Conservation (phyloP, 2,113 vertebrate genomes). For the Pelmatolapia mariae region DNA sequence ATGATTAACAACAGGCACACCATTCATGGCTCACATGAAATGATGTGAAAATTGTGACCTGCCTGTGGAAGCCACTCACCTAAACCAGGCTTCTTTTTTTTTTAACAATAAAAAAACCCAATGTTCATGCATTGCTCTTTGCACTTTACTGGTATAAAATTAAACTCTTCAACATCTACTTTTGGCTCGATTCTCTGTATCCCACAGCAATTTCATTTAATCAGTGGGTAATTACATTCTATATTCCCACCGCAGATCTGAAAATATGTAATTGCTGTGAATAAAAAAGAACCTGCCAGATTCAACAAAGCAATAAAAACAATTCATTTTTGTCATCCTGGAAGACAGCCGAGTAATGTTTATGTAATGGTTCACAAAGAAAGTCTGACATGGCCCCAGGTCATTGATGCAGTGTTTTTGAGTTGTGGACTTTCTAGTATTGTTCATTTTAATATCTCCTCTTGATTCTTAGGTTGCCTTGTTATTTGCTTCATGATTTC, state of each 20-base stretch:
- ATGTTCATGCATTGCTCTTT: background rate
- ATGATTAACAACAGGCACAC: background rate
- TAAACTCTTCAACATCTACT: background rate
- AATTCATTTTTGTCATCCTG: background rate
- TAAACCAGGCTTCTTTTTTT: background rate
- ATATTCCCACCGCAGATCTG: background rate
- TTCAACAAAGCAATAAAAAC: background rate
- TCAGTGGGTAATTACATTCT: background rate
- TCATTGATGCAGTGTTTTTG: background rate
- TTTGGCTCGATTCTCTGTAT: background rate
- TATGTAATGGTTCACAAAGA: background rate
- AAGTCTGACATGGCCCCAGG: background rate
- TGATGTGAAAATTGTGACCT: background rate
- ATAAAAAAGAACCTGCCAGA: background rate
- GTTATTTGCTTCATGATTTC: background rate
- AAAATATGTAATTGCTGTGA: background rate
- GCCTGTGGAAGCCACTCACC: background rate
- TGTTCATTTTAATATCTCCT: background rate
- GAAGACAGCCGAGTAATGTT: background rate
- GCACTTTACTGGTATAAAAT: background rate
- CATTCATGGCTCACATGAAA: background rate
- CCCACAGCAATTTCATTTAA: background rate
- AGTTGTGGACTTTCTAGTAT: background rate
- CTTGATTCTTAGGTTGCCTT: background rate
- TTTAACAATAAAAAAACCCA: rapidly evolving